Base-by-base conservation (phyloP, 1,140 invertebrate species). In the Sesamia nonagrioides region DNA sequence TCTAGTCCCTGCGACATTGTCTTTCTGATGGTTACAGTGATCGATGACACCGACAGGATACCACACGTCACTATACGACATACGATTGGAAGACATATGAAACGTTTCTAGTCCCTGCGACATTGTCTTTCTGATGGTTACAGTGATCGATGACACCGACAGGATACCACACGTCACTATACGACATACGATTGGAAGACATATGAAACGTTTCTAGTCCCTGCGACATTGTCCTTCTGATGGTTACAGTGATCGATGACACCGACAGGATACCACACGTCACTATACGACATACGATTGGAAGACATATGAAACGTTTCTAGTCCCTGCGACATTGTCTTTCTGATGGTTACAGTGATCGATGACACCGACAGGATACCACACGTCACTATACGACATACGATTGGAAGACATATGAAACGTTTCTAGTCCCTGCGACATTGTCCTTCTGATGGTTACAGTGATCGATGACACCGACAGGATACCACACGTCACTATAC, bases 171-270 rank as follows among this genome's bases (percentile, higher is more conserved):
- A 40, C 18, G 9, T 17, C 37, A 17, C 61, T 27, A n/a, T 18
- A 6, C 37, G 37, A 21, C 61, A 42, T 42, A 18, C 18, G 9
- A 17, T 35, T 17, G 37, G 2, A 15, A 15, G 54, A 17, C 15
- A 40, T n/a, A 17, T 42, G 61, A 42, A 37, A 66, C 61, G 37
- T n/a, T 18, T 60, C 27, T 33, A 35, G 17, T 18, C 9, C 9
- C 35, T n/a, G n/a, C 37, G 60, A 63, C 37, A 18, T 63, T 63
- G 60, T 66, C 61, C 35, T 37, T 17, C 61, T 66, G 61, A 66
- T 66, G 61, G 61, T 37, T 18, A 18, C 61, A 11, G 61, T 66
- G 61, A 66, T 66, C 61, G 61, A 66, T 66, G 61, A 42, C 56
- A 42, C n/a, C 37, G 37, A 18, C 37, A 13, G 11, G 8, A 27